Conservation (phyloP, 2,113 vertebrate genomes). For the Anser cygnoides region DNA sequence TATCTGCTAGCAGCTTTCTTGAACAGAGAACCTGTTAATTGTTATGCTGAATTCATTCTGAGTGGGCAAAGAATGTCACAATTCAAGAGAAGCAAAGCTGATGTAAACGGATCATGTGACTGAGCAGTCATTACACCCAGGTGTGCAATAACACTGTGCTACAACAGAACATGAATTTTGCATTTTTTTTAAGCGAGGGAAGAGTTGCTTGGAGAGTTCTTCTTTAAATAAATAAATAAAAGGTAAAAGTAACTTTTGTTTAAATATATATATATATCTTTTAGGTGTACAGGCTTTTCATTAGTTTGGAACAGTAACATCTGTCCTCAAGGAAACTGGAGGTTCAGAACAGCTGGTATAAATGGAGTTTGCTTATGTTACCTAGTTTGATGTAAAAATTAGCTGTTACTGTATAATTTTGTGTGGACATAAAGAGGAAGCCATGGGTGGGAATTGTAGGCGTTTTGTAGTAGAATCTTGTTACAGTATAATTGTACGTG, state of each 20-base stretch:
- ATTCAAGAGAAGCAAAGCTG: background rate
- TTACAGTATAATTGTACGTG: background rate
- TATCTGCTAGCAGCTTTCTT: background rate
- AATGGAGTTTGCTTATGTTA: background rate
- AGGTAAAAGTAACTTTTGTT: background rate
- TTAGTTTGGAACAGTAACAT: background rate
- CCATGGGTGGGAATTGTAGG: background rate
- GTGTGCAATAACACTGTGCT: background rate
- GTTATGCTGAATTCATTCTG: background rate
- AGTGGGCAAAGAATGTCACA: background rate
- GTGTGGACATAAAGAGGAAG: background rate
- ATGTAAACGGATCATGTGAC: background rate
- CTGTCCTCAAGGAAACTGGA: background rate
- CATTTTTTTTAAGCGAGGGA: background rate
- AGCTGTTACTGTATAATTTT: rapidly evolving
- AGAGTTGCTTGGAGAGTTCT: background rate
- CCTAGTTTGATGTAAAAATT: background rate
- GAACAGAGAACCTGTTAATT: background rate
- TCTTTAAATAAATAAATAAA: background rate
- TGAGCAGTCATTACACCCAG: background rate
- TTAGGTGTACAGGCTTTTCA: background rate
- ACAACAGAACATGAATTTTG: background rate
- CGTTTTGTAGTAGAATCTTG: background rate
- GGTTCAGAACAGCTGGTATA: background rate
- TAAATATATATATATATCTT: background rate